Evolutionary conservation across 1,140 invertebrate species (phyloP).

Genomic region (Spodoptera litura): DNA sequence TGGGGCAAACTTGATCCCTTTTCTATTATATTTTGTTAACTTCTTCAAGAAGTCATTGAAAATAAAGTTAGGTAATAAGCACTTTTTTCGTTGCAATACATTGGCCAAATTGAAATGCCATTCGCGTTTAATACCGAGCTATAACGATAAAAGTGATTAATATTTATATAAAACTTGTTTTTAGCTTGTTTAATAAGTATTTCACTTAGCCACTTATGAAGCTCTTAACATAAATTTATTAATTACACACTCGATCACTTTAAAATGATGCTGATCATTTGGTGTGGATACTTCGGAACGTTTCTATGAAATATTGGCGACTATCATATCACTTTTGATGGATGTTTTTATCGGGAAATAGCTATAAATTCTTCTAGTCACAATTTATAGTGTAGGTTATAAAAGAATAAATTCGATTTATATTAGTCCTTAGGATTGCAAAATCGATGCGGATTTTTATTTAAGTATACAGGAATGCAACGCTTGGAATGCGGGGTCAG

Average conservation of each 20-base stretch:
- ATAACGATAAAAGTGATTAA: slow-evolving; percentile 8
- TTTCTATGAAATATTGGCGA: neutral
- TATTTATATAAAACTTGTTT: slow-evolving; percentile 25
- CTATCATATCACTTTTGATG: slow-evolving; percentile 9
- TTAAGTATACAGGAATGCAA: slow-evolving; percentile 61
- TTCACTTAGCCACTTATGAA: neutral
- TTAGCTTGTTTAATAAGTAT: neutral
- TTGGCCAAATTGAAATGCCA: neutral
- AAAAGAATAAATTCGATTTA: slow-evolving; percentile 53
- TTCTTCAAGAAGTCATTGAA: slow-evolving; percentile 12
- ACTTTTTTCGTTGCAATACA: slow-evolving; percentile 12
- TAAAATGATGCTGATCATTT: slow-evolving; percentile 9
- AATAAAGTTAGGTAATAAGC: slow-evolving; percentile 33
- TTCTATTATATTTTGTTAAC: slow-evolving; percentile 56
- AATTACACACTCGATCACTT: neutral
- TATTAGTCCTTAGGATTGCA: slow-evolving; percentile 56
- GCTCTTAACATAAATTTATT: slow-evolving; percentile 7
- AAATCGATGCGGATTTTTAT: slow-evolving; percentile 63
- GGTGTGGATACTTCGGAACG: neutral
- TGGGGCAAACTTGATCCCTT: slow-evolving; percentile 70
- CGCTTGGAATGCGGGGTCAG: slow-evolving; percentile 68
- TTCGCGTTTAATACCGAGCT: neutral
- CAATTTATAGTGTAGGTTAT: slow-evolving; percentile 39
- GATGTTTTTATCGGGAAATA: slow-evolving; percentile 17
- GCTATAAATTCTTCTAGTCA: slow-evolving; percentile 42